These are phyloP conservation scores for Macquaria australasica DNA, from an alignment of 2,113 vertebrate species.

Conservation along the genomic window DNA sequence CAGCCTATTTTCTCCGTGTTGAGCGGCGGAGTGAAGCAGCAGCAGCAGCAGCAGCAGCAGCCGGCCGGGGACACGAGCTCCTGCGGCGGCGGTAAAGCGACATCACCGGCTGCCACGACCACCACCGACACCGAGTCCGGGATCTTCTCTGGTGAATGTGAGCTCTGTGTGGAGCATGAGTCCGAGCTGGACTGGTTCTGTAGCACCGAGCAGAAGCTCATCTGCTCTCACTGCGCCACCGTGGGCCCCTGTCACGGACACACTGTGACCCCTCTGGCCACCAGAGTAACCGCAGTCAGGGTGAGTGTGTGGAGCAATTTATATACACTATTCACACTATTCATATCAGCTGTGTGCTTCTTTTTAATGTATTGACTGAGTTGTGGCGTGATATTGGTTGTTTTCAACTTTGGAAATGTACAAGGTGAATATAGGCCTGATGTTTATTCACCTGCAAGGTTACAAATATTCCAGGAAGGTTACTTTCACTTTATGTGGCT, in stretches of 20 bases:
- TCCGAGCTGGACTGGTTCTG: conserved; percentile 86
- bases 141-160: conserved; percentile 63
- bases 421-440: background rate
- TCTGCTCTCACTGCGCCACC: conserved; percentile 84
- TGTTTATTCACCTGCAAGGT: background rate
- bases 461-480: background rate
- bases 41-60: background rate
- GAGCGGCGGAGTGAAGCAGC: conserved; percentile 24
- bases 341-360: background rate
- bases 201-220: conserved; percentile 81
- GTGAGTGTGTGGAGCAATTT: conserved; percentile 78
- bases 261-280: conserved; percentile 80
- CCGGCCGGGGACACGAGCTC: background rate
- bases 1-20: conserved; percentile 67
- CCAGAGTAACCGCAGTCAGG: conserved; percentile 85
- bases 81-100: background rate
- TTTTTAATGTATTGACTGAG: background rate
- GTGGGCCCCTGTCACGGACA: conserved; percentile 86
- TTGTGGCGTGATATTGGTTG: background rate
- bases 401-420: background rate
- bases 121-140: conserved; percentile 69
- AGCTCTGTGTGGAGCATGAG: conserved; percentile 83
- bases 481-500: conserved; percentile 25
- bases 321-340: accelerated
- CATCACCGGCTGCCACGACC: conserved; percentile 1